A percentile compares a stretch with the other conserved stretches of the same genome.
phyloP scores from a whole-genome alignment of 2,888 invertebrate species.

The Lagria hirta region DNA sequence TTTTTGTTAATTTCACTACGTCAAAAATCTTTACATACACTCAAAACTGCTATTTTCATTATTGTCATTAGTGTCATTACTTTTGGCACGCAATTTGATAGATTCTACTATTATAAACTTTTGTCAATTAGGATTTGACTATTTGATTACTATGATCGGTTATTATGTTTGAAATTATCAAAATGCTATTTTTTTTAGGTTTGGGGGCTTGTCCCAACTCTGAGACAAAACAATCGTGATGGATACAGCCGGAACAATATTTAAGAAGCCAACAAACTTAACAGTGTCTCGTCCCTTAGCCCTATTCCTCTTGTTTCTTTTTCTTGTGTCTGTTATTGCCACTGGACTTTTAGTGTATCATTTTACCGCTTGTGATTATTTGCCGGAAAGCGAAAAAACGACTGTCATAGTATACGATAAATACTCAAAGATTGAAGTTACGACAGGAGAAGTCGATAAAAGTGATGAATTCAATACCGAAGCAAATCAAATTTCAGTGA shows the following conservation, averaged over 20 bases:
- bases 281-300: slow-evolving; percentile 67
- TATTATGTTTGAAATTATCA: too few species aligned
- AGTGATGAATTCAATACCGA: neutral
- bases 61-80: too few species aligned
- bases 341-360: slow-evolving; percentile 77
- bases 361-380: slow-evolving; percentile 67
- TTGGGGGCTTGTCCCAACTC: slow-evolving; percentile 38
- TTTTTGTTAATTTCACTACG: too few species aligned
- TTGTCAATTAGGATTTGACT: too few species aligned
- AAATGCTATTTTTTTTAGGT: too few species aligned
- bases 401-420: slow-evolving; percentile 41
- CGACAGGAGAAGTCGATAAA: slow-evolving; percentile 1
- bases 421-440: slow-evolving; percentile 37
- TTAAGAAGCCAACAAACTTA: slow-evolving; percentile 64
- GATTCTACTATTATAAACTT: too few species aligned
- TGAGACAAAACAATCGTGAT: slow-evolving; percentile 40
- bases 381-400: slow-evolving; percentile 55
- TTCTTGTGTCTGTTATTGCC: slow-evolving; percentile 65
- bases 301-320: slow-evolving; percentile 63
- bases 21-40: too few species aligned
- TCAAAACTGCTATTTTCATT: too few species aligned
- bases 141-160: too few species aligned
- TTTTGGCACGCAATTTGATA: too few species aligned
- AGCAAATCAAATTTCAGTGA: slow-evolving; percentile 22
- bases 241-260: slow-evolving; percentile 57